A percentile compares a stretch with the other conserved stretches of the same genome.
Evolutionary conservation across 2,113 vertebrate species (phyloP).

Genomic region (Megaceryle maxima): DNA sequence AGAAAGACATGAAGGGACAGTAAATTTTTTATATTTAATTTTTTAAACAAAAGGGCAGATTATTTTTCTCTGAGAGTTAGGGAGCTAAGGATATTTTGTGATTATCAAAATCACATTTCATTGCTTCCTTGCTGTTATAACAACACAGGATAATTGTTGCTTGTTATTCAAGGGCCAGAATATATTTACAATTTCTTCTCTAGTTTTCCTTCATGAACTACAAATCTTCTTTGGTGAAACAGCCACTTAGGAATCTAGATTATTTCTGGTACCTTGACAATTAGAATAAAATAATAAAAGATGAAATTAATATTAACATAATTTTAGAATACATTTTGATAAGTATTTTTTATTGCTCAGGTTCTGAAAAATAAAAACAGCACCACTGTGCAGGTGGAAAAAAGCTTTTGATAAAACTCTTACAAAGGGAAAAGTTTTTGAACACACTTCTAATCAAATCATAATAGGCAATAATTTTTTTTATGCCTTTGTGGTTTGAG

Average conservation of each 20-base stretch:
- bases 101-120: background rate
- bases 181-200: background rate
- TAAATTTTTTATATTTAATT: background rate
- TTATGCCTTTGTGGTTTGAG: conserved; percentile 1
- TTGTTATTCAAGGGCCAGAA: background rate
- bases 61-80: background rate
- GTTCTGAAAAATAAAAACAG: background rate
- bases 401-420: background rate
- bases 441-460: background rate
- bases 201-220: background rate
- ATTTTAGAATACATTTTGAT: background rate
- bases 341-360: background rate
- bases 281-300: background rate
- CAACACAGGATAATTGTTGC: background rate
- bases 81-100: background rate
- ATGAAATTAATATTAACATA: background rate
- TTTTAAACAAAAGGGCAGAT: background rate
- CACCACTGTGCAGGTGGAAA: background rate
- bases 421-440: background rate
- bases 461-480: background rate
- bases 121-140: background rate
- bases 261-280: background rate
- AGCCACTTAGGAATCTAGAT: background rate
- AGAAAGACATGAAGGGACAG: background rate
- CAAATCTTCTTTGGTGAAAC: background rate